Conservation (phyloP, 2,888 invertebrate genomes). For the Cyaniris semiargus region DNA sequence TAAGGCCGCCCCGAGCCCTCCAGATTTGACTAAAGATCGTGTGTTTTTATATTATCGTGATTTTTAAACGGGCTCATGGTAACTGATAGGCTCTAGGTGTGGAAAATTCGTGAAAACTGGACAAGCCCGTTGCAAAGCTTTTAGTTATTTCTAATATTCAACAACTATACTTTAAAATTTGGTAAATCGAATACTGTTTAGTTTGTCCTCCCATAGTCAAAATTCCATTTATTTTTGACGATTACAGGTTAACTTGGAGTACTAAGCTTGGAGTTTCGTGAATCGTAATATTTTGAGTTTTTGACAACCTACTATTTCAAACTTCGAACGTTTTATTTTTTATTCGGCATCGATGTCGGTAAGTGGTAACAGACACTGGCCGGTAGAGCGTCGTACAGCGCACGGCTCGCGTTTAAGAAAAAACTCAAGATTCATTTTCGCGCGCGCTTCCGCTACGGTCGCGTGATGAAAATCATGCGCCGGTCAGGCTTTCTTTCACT, state of each 20-base stretch:
- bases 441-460: constrained; percentile 74
- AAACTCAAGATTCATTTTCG: constrained; percentile 75
- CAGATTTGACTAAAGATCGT: constrained; percentile 23
- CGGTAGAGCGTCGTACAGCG: constrained; percentile 65
- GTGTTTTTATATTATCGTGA: not conserved
- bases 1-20: not conserved
- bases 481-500: constrained; percentile 75
- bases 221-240: not conserved
- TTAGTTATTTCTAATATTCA: not conserved
- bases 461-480: constrained; percentile 79
- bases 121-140: not conserved
- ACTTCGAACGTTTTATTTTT: not conserved
- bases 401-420: constrained; percentile 57
- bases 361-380: constrained; percentile 71
- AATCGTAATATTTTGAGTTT: not conserved
- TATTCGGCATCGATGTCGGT: constrained; percentile 41
- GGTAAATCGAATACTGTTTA: not conserved
- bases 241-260: too few relatives aligned
- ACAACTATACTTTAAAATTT: not conserved
- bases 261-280: too few relatives aligned
- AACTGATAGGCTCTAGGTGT: not conserved
- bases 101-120: not conserved
- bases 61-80: constrained; percentile 8
- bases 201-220: not conserved
- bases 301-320: not conserved